Percentiles rank a stretch among this genome's conserved stretches.
Conservation (phyloP, 2,113 vertebrate species). For the Zapus hudsonius region DNA sequence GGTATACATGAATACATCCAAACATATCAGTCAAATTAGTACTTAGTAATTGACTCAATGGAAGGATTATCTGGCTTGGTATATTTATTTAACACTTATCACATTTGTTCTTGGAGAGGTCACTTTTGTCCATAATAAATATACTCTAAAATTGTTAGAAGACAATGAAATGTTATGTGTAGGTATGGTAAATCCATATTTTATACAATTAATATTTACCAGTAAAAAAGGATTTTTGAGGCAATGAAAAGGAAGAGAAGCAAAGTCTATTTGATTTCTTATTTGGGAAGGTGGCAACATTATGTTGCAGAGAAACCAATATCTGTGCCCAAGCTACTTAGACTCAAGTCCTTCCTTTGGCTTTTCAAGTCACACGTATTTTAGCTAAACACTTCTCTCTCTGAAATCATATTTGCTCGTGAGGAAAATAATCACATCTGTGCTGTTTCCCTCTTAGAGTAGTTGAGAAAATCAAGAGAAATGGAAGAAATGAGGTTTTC, state of each 20-base stretch:
- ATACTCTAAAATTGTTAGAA: background rate
- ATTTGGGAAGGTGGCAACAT: background rate
- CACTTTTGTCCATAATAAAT: background rate
- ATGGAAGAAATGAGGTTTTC: conserved; percentile 28
- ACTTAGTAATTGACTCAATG: background rate
- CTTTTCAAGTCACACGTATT: background rate
- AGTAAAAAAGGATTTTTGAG: background rate
- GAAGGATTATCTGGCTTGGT: background rate
- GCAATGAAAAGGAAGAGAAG: background rate
- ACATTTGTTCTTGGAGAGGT: background rate
- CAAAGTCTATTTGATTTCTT: background rate
- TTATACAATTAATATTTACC: background rate
- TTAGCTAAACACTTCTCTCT: background rate
- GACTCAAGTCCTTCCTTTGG: background rate
- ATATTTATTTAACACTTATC: background rate
- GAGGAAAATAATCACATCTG: background rate
- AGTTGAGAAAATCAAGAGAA: background rate
- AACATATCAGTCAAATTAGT: background rate
- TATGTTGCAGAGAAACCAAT: background rate
- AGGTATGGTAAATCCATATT: background rate
- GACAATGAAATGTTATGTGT: background rate
- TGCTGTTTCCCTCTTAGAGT: background rate
- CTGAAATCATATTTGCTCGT: background rate
- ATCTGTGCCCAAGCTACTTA: background rate
- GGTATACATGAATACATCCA: background rate